Conservation (phyloP, 2,113 vertebrate genomes). For the Cichladusa arquata region DNA sequence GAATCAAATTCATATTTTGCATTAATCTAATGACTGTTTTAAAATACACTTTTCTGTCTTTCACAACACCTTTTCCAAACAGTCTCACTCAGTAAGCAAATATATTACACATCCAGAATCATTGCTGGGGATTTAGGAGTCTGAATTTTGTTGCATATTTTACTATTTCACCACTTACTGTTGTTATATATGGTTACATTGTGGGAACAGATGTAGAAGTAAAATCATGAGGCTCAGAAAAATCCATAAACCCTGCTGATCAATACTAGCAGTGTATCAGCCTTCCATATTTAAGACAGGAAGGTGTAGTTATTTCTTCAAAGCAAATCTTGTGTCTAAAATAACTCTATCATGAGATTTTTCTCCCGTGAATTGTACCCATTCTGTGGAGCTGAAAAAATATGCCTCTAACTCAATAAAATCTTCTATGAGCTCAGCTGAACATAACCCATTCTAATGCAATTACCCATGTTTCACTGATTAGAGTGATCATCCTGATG, state of each 20-base stretch:
- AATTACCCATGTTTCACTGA: slow-evolving; percentile 19
- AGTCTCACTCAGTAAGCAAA: neutral
- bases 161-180: neutral
- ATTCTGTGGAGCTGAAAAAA: neutral
- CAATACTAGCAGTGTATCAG: neutral
- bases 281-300: neutral
- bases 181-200: neutral
- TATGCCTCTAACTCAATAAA: neutral
- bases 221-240: neutral
- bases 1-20: neutral
- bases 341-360: neutral
- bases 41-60: neutral
- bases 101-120: neutral
- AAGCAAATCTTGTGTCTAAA: neutral
- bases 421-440: neutral
- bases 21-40: neutral
- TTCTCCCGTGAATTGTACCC: neutral
- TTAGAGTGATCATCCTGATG: neutral
- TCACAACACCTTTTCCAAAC: neutral
- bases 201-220: neutral
- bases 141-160: neutral
- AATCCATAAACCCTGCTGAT: neutral
- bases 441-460: neutral
- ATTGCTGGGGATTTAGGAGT: neutral
- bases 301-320: neutral